These are phyloP conservation scores for Calliphora vicina DNA, from an alignment of 1,140 invertebrate genomes.

Conservation along the genomic window DNA sequence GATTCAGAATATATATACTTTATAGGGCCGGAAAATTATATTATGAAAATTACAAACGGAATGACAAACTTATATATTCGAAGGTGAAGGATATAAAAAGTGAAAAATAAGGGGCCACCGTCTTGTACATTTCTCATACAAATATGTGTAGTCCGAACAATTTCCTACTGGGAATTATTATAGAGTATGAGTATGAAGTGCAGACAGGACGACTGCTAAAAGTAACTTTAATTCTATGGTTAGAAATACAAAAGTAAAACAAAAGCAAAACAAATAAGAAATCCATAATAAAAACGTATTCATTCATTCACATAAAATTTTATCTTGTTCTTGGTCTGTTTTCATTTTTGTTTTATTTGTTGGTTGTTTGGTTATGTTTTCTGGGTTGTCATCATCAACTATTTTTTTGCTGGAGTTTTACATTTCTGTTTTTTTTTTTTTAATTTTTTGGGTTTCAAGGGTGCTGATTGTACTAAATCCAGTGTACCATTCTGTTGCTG, in stretches of 20 bases:
- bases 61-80: no score
- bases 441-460: neutral
- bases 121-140: no score
- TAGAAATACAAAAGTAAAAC: neutral
- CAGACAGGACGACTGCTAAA: slow-evolving; percentile 7
- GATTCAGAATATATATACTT: no score
- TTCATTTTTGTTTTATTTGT: slow-evolving; percentile 8
- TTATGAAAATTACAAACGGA: no score
- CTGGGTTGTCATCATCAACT: slow-evolving; percentile 12
- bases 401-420: slow-evolving; percentile 4
- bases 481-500: neutral
- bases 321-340: slow-evolving; percentile 18
- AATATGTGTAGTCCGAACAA: no score
- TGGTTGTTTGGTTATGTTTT: slow-evolving; percentile 16
- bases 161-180: neutral
- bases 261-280: neutral
- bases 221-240: neutral
- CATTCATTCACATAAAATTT: slow-evolving; percentile 3
- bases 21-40: no score
- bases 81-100: no score
- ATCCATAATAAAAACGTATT: slow-evolving; percentile 14
- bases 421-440: neutral
- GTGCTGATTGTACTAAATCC: slow-evolving; percentile 12
- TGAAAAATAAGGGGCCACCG: no score
- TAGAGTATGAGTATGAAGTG: neutral